Evolutionary conservation across 64 coral and sea anemone species (phyloP), one percentile per base, ranked within the genome.

Genomic region (Pocillopora verrucosa): DNA sequence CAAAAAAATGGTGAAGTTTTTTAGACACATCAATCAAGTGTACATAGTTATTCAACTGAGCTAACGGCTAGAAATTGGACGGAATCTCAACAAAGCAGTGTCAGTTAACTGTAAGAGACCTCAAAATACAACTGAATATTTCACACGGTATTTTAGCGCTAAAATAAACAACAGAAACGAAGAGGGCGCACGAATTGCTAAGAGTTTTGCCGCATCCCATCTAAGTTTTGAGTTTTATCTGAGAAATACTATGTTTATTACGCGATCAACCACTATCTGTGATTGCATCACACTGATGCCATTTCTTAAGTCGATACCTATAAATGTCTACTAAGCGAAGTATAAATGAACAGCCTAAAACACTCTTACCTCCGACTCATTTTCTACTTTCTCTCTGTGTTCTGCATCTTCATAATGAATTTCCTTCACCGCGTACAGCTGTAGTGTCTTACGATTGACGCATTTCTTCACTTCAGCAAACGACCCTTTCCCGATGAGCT

Each of bases 401-500:
- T 94, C 86, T 36, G 87, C 76, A 70, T 51, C 36, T 20, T 64
- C 51, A 36, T 86, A 78, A 60, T 94, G 67, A 76, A 98, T 98
- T 91, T 94, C 95, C 84, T 98, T 98, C 45, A 98, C 95, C 6
- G 95, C 95, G 86, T 94, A 94, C 58, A 98, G 59, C 86, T 98
- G 89, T 9, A 83, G 73, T 11, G 92, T 98, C 89, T 87, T 85
- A 1, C 60, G 87, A 58, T 83, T 76, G 24, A 98, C 86, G 63
- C 95, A 98, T 57, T 94, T 94, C 61, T 89, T 94, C 4, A 98
- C 95, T 60, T 94, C 92, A 25, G 92, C 95, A 87, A 98, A 98
- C 5, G 95, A 81, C 19, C 95, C 95, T 73, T 91, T 94, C 0
- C 95, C 95, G 24, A 98, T 64, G 16, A 94, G 87, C 22, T 93